These are phyloP conservation scores for Lucinisca nassula DNA, from an alignment of 2,888 invertebrate genomes.

Conservation along the genomic window DNA sequence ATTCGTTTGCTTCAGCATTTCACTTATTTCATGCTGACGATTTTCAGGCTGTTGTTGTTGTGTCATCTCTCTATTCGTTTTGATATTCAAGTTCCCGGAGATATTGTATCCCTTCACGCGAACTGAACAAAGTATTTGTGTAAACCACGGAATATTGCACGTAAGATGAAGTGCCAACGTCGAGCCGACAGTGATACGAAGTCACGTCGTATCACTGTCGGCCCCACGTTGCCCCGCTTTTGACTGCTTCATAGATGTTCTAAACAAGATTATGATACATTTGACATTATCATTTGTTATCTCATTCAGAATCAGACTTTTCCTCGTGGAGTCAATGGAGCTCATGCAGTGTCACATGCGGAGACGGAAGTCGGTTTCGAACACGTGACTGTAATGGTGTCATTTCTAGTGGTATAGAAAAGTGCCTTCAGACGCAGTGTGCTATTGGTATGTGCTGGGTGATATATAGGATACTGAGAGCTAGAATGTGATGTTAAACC, in stretches of 20 bases:
- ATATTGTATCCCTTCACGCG: too few relatives aligned
- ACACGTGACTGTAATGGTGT: conserved; percentile 49
- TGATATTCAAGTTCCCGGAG: too few relatives aligned
- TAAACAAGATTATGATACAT: neutral
- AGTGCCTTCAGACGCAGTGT: conserved; percentile 10
- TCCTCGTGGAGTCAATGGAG: conserved; percentile 59
- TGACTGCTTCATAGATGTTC: neutral
- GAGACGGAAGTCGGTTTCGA: conserved; percentile 47
- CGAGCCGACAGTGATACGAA: too few relatives aligned
- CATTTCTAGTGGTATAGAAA: conserved; percentile 14
- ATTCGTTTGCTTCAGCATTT: too few relatives aligned
- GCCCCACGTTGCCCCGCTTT: neutral
- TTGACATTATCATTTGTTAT: neutral
- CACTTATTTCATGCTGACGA: too few relatives aligned
- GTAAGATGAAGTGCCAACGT: too few relatives aligned
- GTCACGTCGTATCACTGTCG: neutral
- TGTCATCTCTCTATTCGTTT: too few relatives aligned
- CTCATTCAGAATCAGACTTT: conserved; percentile 27
- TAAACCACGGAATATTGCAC: too few relatives aligned
- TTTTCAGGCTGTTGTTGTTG: too few relatives aligned
- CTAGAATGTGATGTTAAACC: neutral
- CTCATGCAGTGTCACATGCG: conserved; percentile 61
- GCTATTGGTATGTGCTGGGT: neutral
- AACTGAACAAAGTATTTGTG: too few relatives aligned
- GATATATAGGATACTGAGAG: neutral